Conservation (phyloP, 2,888 invertebrate species). For the Tachina grossa region DNA sequence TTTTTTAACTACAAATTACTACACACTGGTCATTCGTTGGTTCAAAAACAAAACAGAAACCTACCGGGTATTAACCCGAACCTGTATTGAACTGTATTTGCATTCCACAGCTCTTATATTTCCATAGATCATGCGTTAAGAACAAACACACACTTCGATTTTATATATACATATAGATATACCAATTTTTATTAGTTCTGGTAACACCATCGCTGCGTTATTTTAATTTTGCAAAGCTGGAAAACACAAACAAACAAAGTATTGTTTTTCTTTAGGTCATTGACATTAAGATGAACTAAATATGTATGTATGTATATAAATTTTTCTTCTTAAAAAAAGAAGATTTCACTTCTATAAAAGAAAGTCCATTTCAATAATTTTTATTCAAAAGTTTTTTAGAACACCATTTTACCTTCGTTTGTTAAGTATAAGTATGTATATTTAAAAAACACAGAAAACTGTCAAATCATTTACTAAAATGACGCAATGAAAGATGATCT, state of each 20-base stretch:
- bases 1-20: too few relatives aligned
- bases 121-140: too few relatives aligned
- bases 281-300: neutral
- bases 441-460: neutral
- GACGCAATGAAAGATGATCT: neutral
- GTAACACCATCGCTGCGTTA: neutral
- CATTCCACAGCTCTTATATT: too few relatives aligned
- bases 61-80: too few relatives aligned
- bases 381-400: neutral
- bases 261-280: neutral
- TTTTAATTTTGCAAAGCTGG: constrained; percentile 6
- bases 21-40: too few relatives aligned
- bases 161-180: too few relatives aligned
- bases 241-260: neutral
- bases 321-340: neutral
- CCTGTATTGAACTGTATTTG: too few relatives aligned
- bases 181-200: too few relatives aligned
- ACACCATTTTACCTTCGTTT: neutral
- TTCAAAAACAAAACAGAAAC: too few relatives aligned
- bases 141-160: too few relatives aligned
- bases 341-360: neutral
- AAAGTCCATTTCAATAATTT: neutral
- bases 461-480: neutral
- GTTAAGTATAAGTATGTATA: too few relatives aligned
- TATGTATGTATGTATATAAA: too few relatives aligned